Evolutionary conservation across 1,140 invertebrate species (phyloP).

Genomic region (Chrysoperla carnea): DNA sequence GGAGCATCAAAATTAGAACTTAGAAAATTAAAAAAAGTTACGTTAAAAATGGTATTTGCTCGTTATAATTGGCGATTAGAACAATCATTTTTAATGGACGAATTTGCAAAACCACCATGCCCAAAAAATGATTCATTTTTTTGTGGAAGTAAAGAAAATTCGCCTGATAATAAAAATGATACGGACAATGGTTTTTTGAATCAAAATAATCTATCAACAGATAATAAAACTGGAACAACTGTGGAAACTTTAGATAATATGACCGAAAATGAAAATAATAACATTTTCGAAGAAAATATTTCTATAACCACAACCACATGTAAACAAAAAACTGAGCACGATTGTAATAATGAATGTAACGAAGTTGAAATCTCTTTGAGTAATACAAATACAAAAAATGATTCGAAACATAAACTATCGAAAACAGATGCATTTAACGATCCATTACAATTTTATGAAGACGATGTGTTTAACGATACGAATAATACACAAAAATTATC

Average conservation of each 20-base stretch:
- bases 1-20: constrained; percentile 64
- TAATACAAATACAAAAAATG: background rate
- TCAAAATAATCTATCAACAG: background rate
- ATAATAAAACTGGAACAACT: background rate
- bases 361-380: background rate
- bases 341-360: background rate
- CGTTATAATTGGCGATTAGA: constrained; percentile 86
- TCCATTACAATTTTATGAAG: constrained; percentile 47
- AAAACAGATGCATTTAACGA: constrained; percentile 37
- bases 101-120: constrained; percentile 27
- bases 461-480: constrained; percentile 5
- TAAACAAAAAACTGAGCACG: too few relatives aligned
- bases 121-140: constrained; percentile 20
- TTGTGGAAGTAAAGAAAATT: constrained; percentile 12
- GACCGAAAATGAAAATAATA: background rate
- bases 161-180: constrained; percentile 7
- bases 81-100: constrained; percentile 71
- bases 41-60: constrained; percentile 64
- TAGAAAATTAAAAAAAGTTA: constrained; percentile 62
- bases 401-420: background rate
- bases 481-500: constrained; percentile 12
- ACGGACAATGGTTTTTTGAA: background rate
- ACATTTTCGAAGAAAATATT: background rate
- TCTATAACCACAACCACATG: too few relatives aligned
- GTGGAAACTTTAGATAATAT: background rate